Percentiles rank a stretch among this genome's conserved stretches.
These are phyloP conservation scores for Oligia fasciuncula DNA, from an alignment of 2,888 invertebrate species.

Conservation along the genomic window DNA sequence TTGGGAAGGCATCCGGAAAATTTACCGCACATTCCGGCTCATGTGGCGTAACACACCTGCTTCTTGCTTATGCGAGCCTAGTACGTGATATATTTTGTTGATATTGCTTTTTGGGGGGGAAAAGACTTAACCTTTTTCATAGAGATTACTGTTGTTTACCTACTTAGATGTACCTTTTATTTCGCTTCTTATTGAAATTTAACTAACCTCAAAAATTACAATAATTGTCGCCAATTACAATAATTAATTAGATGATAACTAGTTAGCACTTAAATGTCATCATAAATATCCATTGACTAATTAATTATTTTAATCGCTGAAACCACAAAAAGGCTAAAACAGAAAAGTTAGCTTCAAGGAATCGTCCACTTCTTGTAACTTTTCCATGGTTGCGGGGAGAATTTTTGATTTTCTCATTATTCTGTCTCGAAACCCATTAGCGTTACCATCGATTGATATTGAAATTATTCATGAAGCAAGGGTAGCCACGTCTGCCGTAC, in stretches of 20 bases:
- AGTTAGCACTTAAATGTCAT: conserved; percentile 33
- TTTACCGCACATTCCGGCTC: conserved; percentile 90
- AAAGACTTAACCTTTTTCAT: conserved; percentile 63
- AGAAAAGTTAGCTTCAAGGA: conserved; percentile 9
- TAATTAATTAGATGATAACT: conserved; percentile 22
- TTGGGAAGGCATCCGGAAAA: conserved; percentile 93
- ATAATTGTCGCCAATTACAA: conserved; percentile 34
- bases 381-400: conserved; percentile 32
- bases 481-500: conserved; percentile 69
- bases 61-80: conserved; percentile 83
- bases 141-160: conserved; percentile 47
- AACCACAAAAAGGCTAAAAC: conserved; percentile 22
- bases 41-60: conserved; percentile 87
- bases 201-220: conserved; percentile 6
- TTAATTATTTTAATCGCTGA: conserved; percentile 39
- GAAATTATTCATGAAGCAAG: conserved; percentile 73
- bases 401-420: conserved; percentile 66
- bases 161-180: conserved; percentile 44
- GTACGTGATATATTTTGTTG: conserved; percentile 85
- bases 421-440: conserved; percentile 66
- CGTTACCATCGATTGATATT: conserved; percentile 68
- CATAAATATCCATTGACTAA: conserved; percentile 38
- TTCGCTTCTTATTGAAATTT: conserved; percentile 9
- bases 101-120: conserved; percentile 74
- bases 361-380: neutral